Percentiles rank a stretch among this genome's conserved stretches.
These are phyloP conservation scores for Fabriciana adippe DNA, from an alignment of 2,888 invertebrate species.

Conservation along the genomic window DNA sequence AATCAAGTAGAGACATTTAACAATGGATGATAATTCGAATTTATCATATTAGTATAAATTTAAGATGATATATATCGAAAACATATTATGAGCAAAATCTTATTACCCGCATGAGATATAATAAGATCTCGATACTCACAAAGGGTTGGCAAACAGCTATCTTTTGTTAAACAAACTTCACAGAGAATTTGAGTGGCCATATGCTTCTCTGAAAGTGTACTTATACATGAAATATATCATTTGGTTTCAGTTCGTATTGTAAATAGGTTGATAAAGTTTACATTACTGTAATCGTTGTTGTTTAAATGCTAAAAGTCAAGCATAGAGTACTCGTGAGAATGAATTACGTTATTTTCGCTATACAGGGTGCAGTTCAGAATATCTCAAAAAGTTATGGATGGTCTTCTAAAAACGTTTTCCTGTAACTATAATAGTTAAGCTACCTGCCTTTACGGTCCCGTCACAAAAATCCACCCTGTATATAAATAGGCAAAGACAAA, in stretches of 20 bases:
- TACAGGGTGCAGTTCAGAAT: no score
- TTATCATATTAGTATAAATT: no score
- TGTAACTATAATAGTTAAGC: no score
- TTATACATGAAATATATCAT: slow-evolving; percentile 13
- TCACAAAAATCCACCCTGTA: no score
- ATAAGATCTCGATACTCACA: slow-evolving; percentile 12
- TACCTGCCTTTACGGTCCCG: no score
- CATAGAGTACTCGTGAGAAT: neutral
- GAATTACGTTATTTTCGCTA: no score
- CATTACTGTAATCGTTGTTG: no score
- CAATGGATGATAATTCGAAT: no score
- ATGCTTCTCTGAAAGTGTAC: slow-evolving; percentile 18
- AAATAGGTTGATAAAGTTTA: neutral
- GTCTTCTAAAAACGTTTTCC: no score
- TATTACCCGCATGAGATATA: slow-evolving; percentile 24
- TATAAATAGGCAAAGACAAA: no score
- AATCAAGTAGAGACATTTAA: no score
- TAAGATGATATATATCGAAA: neutral
- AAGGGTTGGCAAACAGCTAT: slow-evolving; percentile 20
- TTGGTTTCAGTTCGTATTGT: neutral
- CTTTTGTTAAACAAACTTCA: slow-evolving; percentile 22
- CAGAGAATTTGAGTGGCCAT: slow-evolving; percentile 2
- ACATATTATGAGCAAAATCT: neutral
- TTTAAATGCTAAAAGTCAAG: neutral
- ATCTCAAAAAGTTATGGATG: no score